These are phyloP conservation scores for Aphrophora alni DNA, from an alignment of 2,888 invertebrate species.

Conservation along the genomic window DNA sequence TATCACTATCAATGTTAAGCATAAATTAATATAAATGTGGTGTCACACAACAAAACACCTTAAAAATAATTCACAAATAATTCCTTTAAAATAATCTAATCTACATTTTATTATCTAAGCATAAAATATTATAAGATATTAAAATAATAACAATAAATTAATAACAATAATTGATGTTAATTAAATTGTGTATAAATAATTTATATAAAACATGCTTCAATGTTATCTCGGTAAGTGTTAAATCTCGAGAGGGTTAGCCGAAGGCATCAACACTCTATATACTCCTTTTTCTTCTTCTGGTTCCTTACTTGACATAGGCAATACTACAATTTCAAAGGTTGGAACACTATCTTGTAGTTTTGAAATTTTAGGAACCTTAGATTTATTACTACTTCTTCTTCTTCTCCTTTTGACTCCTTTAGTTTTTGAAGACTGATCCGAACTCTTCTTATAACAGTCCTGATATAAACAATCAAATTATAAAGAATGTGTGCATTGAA, in stretches of 20 bases:
- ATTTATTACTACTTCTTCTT: neutral
- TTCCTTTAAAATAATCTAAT: too few species aligned
- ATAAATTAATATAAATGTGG: too few species aligned
- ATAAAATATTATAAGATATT: neutral
- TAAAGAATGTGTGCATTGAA: neutral
- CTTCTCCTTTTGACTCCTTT: neutral
- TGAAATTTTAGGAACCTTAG: neutral
- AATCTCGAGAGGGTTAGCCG: neutral
- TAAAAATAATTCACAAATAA: too few species aligned
- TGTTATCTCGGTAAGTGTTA: neutral
- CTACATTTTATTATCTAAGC: neutral
- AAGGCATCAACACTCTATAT: neutral
- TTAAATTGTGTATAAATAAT: neutral
- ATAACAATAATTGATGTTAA: neutral
- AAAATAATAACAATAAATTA: neutral
- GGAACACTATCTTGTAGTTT: conserved; percentile 7
- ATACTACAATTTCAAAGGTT: conserved; percentile 25
- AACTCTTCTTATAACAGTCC: conserved; percentile 7
- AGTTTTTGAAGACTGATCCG: neutral
- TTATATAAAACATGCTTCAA: neutral
- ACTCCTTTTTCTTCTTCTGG: neutral
- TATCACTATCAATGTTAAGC: neutral
- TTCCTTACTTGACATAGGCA: neutral
- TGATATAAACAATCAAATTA: too few species aligned
- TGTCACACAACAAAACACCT: too few species aligned